Evolutionary conservation across 2,113 vertebrate species (phyloP).

Genomic region (Dascyllus trimaculatus): DNA sequence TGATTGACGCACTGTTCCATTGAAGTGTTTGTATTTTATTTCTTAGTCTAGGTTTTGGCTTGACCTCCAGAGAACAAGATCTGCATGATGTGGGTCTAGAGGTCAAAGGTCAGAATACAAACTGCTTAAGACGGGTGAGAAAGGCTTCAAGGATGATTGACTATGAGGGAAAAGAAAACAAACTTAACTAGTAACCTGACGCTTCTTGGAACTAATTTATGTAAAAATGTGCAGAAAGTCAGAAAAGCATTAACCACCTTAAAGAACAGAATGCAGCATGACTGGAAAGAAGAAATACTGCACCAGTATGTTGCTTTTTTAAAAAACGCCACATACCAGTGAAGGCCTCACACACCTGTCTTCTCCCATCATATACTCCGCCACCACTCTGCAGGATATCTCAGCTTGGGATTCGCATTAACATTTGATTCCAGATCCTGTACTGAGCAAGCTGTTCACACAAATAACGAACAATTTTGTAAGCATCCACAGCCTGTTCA

Average conservation of each 20-base stretch:
- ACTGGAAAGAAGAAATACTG: conserved; percentile 33
- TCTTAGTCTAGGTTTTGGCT: conserved; percentile 12
- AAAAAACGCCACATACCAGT: background rate
- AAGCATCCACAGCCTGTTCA: background rate
- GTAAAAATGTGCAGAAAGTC: conserved; percentile 52
- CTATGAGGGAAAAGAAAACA: conserved; percentile 64
- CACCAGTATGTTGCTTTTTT: background rate
- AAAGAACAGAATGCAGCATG: conserved; percentile 32
- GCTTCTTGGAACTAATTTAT: conserved; percentile 55
- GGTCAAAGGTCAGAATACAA: conserved; percentile 67
- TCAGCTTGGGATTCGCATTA: conserved; percentile 2
- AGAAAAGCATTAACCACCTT: conserved; percentile 29
- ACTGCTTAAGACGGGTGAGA: conserved; percentile 58
- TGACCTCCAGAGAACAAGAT: conserved; percentile 38
- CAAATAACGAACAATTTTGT: conserved; percentile 1
- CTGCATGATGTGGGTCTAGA: conserved; percentile 35
- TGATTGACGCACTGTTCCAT: background rate
- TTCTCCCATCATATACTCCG: conserved; percentile 3
- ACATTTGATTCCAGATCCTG: background rate
- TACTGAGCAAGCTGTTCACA: background rate
- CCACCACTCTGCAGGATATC: background rate
- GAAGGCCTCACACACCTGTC: conserved; percentile 41
- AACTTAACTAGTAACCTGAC: conserved; percentile 47
- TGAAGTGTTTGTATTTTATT: conserved; percentile 20
- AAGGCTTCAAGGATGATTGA: conserved; percentile 61